phyloP scores from a whole-genome alignment of 2,113 vertebrate genomes.

The Corythoichthys intestinalis region DNA sequence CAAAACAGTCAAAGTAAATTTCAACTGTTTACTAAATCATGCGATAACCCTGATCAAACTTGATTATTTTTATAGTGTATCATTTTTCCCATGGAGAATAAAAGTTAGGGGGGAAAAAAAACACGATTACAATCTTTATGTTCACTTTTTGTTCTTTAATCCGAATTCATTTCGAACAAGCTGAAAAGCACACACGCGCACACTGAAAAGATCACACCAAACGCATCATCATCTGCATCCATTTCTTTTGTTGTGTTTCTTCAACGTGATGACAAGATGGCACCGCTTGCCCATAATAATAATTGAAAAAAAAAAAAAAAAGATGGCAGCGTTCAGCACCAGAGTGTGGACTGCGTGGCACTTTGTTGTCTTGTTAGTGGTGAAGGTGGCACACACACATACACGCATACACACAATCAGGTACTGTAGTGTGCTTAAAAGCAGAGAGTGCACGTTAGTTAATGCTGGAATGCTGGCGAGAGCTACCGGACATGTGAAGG shows the following conservation, averaged over 20 bases:
- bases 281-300: not conserved
- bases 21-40: too few relatives aligned
- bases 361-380: not conserved
- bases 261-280: not conserved
- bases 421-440: not conserved
- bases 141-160: constrained; percentile 67
- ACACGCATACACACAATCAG: not conserved
- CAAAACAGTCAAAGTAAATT: too few relatives aligned
- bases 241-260: constrained; percentile 27
- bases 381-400: not conserved
- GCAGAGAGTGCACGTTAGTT: not conserved
- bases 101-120: not conserved
- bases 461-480: not conserved
- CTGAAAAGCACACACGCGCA: constrained; percentile 84
- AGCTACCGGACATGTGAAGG: not conserved
- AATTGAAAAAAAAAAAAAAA: not conserved
- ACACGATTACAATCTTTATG: not conserved
- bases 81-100: not conserved
- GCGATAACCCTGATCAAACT: too few relatives aligned
- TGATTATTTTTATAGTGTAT: not conserved
- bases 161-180: constrained; percentile 81
- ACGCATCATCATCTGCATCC: constrained; percentile 65
- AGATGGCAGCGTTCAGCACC: not conserved
- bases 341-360: not conserved
- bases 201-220: not conserved